These are phyloP conservation scores for Rhimphoctona megacephalus DNA, from an alignment of 2,888 invertebrate species.

Conservation along the genomic window DNA sequence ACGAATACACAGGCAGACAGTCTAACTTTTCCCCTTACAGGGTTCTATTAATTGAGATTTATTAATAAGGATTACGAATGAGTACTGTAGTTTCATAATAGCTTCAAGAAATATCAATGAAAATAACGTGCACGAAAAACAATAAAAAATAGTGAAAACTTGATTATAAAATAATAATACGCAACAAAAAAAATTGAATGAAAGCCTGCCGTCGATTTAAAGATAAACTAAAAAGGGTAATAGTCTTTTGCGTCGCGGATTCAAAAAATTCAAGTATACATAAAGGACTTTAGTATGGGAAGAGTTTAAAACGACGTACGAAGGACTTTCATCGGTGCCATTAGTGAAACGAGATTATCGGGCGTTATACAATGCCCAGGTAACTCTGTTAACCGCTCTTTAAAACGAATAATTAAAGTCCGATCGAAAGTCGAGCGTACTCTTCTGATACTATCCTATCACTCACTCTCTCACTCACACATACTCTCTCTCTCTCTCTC, in stretches of 20 bases:
- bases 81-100: too few species aligned
- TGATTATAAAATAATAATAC: background rate
- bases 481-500: too few species aligned
- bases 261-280: background rate
- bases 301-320: background rate
- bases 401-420: conserved; percentile 67
- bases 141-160: background rate
- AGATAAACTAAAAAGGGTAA: background rate
- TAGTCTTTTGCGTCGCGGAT: background rate
- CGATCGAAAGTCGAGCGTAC: conserved; percentile 50
- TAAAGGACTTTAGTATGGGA: background rate
- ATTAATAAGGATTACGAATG: too few species aligned
- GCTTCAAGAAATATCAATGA: too few species aligned
- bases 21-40: too few species aligned
- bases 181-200: background rate
- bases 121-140: background rate
- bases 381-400: conserved; percentile 59
- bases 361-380: conserved; percentile 53
- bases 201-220: background rate
- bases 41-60: too few species aligned
- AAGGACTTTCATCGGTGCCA: background rate
- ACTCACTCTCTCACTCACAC: too few species aligned
- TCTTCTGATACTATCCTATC: conserved; percentile 36
- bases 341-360: conserved; percentile 29
- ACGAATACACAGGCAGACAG: too few species aligned